Evolutionary conservation across 2,888 invertebrate species (phyloP), one percentile per base, ranked within the genome.

Genomic region (Xestia rhomboidea): DNA sequence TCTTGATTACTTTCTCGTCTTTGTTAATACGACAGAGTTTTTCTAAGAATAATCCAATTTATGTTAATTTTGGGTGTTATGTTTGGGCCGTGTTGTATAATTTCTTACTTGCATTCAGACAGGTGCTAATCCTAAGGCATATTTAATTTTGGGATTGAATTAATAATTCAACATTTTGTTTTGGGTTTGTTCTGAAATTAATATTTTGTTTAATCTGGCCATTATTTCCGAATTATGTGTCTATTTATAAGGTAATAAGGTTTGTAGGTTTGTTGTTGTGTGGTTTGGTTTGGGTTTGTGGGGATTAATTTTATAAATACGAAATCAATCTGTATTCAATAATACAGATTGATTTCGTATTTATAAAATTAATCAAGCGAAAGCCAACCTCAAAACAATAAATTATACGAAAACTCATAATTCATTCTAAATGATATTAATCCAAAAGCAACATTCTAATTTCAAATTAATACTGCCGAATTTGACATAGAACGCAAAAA

Each of bases 1-100:
- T 88, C 89, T 88, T 89, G 87, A 91, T 91, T 90, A 88, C 88
- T 91, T 90, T 87, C 82, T 82, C 83, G 76, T 79, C 86, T 85
- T 87, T 85, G 80, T 85, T 86, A 81, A 86, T 81, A 81, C 72
- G 72, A 66, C 62, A 54, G 76, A 81, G 77, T 81, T 84, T 81
- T 85, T 84, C 75, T 68, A 44, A 8, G 66, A 72, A 70, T 82
- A 77, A 84, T 85, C 63, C 75, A 54, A 74, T 82, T 77, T 82
- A 87, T 82, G 80, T 60, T 72, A 76, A 87, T 82, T 77, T 62
- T 51, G 1, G 18, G 51, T 74, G 77, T 76, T 38, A 69, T 75
- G 57, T 84, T 86, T 73, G 54, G 66, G 46, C 68, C 41, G 70
- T 68, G 57, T 76, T 69, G n/a, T 73, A 41, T 63, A 71, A 73